phyloP scores from a whole-genome alignment of 2,113 vertebrate species.

The Pluvialis apricaria region DNA sequence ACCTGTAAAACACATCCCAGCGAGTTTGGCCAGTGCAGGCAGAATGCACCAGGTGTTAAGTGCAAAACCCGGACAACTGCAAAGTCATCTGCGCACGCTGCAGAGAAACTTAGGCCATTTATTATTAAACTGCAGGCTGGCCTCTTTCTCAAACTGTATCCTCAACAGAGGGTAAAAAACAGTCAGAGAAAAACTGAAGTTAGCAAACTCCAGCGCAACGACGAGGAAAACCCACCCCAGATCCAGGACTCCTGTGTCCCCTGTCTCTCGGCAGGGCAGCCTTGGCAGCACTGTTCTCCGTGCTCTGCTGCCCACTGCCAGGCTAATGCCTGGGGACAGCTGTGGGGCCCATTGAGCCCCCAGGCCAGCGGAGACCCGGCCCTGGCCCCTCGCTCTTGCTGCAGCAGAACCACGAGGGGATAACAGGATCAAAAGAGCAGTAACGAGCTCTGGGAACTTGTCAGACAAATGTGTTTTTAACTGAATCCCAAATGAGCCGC shows the following conservation, averaged over 20 bases:
- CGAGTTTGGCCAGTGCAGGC: fast-evolving
- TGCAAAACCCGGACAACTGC: background rate
- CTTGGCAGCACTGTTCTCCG: fast-evolving
- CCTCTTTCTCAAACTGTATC: background rate
- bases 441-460: conserved; percentile 36
- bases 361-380: fast-evolving
- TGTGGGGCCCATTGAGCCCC: background rate
- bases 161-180: background rate
- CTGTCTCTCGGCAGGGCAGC: background rate
- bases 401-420: background rate
- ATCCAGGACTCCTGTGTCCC: fast-evolving
- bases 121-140: background rate
- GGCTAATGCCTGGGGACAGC: background rate
- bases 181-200: background rate
- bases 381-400: fast-evolving
- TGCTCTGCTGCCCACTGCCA: background rate
- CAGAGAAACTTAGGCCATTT: background rate
- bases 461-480: conserved; percentile 44
- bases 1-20: background rate
- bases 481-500: background rate
- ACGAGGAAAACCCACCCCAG: fast-evolving
- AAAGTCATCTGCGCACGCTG: background rate
- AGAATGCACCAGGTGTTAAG: background rate
- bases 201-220: background rate
- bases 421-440: conserved; percentile 41